Conservation (phyloP, 2,113 vertebrate genomes). For the Bujurquina vittata region DNA sequence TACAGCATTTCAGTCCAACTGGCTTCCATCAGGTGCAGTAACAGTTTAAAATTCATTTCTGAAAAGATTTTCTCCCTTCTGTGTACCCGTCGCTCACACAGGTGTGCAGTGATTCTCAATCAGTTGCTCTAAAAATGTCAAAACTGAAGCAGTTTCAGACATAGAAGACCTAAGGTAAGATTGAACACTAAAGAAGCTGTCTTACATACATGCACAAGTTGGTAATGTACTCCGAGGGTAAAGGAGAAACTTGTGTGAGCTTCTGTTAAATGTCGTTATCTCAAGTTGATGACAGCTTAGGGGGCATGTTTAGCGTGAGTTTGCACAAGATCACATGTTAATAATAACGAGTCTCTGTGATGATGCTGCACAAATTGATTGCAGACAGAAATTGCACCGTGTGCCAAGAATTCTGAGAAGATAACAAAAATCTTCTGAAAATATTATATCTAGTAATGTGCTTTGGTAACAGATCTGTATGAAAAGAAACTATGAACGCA, state of each 20-base stretch:
- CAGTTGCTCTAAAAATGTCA: conserved; percentile 42
- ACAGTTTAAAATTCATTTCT: too few relatives aligned
- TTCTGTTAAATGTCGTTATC: conserved; percentile 39
- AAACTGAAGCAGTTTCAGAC: conserved; percentile 58
- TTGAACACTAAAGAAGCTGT: conserved; percentile 9
- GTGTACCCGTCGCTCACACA: too few relatives aligned
- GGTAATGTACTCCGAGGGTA: conserved; percentile 14
- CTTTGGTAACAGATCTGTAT: conserved; percentile 36
- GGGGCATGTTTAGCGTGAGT: conserved; percentile 18
- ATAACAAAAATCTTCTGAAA: conserved; percentile 44
- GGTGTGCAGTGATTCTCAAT: too few relatives aligned
- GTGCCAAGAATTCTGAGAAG: conserved; percentile 56
- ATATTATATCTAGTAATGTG: conserved; percentile 41
- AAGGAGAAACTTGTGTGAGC: conserved; percentile 13
- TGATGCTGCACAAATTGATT: conserved; percentile 55
- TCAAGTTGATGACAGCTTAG: conserved; percentile 30
- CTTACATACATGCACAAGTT: not conserved
- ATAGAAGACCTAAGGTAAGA: conserved; percentile 51
- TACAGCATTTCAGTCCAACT: too few relatives aligned
- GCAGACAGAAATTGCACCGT: conserved; percentile 12
- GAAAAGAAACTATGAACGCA: conserved; percentile 7
- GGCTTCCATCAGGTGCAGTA: too few relatives aligned
- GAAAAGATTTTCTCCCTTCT: too few relatives aligned
- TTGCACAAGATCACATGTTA: conserved; percentile 14
- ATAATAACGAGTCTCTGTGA: conserved; percentile 31